Conservation (phyloP, 2,113 vertebrate species). For the Lycocorax pyrrhopterus region DNA sequence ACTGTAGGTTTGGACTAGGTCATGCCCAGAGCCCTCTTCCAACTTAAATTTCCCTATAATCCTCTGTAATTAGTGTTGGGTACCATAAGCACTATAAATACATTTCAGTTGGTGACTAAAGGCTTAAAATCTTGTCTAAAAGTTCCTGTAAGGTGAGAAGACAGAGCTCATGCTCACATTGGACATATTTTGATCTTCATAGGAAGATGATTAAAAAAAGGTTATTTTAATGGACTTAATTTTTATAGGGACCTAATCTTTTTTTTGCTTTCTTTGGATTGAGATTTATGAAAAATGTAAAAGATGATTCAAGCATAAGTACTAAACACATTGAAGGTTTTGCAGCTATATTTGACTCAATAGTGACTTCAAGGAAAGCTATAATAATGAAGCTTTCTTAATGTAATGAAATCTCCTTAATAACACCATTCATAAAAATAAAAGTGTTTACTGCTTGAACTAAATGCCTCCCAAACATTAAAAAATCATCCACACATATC, state of each 20-base stretch:
- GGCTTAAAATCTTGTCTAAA: neutral
- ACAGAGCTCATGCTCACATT: neutral
- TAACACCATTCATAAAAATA: neutral
- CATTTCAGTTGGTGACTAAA: neutral
- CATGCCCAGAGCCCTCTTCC: neutral
- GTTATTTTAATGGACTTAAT: neutral
- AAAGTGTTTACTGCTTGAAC: neutral
- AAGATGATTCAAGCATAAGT: constrained; percentile 9
- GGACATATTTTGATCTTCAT: neutral
- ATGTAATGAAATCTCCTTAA: neutral
- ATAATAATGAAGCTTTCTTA: neutral
- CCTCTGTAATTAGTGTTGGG: neutral
- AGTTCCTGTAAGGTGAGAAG: neutral
- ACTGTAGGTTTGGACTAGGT: neutral
- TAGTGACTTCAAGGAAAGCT: constrained; percentile 4
- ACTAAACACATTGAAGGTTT: neutral
- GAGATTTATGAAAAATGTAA: constrained; percentile 30
- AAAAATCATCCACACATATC: neutral
- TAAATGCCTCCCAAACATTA: neutral
- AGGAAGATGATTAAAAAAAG: neutral
- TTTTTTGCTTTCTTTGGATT: constrained; percentile 6
- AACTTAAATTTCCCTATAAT: neutral
- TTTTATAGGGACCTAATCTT: neutral
- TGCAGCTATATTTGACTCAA: constrained; percentile 15
- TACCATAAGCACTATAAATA: neutral